Evolutionary conservation across 2,888 invertebrate species (phyloP).

Genomic region (Polietes domitor): DNA sequence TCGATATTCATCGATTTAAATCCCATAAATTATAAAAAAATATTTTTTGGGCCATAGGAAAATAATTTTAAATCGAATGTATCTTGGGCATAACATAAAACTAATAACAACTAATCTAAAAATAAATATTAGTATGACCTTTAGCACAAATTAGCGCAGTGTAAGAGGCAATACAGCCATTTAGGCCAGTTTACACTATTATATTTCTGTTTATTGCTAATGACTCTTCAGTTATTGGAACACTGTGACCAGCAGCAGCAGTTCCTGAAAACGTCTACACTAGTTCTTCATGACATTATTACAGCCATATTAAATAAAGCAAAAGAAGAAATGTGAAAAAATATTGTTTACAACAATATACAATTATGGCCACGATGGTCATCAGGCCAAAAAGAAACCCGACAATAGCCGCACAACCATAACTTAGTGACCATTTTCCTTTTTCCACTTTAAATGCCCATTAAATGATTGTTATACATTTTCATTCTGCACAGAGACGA

Average conservation of each 20-base stretch:
- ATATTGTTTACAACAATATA: slow-evolving; percentile 15
- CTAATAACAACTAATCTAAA: too few relatives aligned
- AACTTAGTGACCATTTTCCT: slow-evolving; percentile 33
- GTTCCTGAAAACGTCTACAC: not conserved
- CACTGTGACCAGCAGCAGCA: not conserved
- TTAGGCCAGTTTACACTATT: too few relatives aligned
- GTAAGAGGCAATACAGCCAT: too few relatives aligned
- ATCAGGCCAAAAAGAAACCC: slow-evolving; percentile 36
- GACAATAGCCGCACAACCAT: not conserved
- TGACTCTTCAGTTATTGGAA: too few relatives aligned
- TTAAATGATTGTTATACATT: slow-evolving; percentile 29
- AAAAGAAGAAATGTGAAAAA: not conserved
- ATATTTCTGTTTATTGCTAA: too few relatives aligned
- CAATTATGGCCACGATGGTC: not conserved
- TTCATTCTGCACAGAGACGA: not conserved
- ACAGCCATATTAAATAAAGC: slow-evolving; percentile 11
- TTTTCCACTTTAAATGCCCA: slow-evolving; percentile 39
- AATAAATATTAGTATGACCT: too few relatives aligned
- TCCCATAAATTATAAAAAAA: too few relatives aligned
- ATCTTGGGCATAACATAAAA: too few relatives aligned
- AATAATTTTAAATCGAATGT: too few relatives aligned
- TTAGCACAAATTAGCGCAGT: too few relatives aligned
- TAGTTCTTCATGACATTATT: slow-evolving; percentile 23
- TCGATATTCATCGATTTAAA: too few relatives aligned
- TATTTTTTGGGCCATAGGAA: too few relatives aligned